Percentiles rank a stretch among this genome's conserved stretches.
Conservation (phyloP, 2,113 vertebrate genomes). For the Zingel zingel region DNA sequence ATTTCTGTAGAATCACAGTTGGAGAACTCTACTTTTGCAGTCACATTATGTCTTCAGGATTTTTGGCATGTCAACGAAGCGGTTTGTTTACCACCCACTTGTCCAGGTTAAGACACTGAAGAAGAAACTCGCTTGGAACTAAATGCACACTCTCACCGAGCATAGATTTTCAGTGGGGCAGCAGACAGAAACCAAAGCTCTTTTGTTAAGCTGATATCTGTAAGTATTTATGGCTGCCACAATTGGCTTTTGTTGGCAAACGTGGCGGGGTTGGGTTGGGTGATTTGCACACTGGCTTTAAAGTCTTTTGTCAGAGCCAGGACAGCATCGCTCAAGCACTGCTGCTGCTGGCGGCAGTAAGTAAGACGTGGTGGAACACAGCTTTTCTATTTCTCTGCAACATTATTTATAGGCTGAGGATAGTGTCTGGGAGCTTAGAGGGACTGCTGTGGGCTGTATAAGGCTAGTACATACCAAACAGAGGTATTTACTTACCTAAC, state of each 20-base stretch:
- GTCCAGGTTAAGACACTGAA: constrained; percentile 53
- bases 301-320: constrained; percentile 76
- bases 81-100: constrained; percentile 55
- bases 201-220: constrained; percentile 78
- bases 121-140: constrained; percentile 32
- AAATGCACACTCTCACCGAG: constrained; percentile 40
- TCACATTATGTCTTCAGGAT: constrained; percentile 43
- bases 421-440: constrained; percentile 43
- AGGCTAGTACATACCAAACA: constrained; percentile 43
- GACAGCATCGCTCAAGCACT: constrained; percentile 65
- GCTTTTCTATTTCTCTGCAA: constrained; percentile 65
- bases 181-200: constrained; percentile 68
- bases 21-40: constrained; percentile 45
- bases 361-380: constrained; percentile 57
- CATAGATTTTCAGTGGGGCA: constrained; percentile 59
- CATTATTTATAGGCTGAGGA: constrained; percentile 65
- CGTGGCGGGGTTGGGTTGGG: constrained; percentile 40
- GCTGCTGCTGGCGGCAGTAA: constrained; percentile 60
- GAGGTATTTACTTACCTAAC: constrained; percentile 41
- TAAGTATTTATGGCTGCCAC: constrained; percentile 78
- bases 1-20: constrained; percentile 60
- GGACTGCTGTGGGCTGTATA: constrained; percentile 11
- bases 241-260: constrained; percentile 82
- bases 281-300: constrained; percentile 81
- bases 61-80: constrained; percentile 27